Base-by-base conservation (phyloP, 1,140 invertebrate genomes). In the Heliothis virescens region DNA sequence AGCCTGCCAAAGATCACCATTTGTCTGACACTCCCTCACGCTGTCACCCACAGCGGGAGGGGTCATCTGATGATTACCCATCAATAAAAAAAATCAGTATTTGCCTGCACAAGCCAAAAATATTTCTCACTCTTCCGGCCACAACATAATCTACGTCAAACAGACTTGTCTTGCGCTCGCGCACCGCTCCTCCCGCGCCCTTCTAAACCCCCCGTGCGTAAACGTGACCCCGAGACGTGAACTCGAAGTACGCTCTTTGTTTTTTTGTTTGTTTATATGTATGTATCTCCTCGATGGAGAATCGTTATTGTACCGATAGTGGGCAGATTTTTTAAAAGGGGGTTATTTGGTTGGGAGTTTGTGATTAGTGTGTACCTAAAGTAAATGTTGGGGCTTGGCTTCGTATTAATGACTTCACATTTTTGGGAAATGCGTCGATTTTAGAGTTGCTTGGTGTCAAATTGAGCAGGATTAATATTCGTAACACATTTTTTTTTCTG, bases 201-300 rank as follows among this genome's bases (percentile, higher is more conserved):
- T 82, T 57, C 81, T 91, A 89, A 89, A 86, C 81, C 87, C 90
- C 91, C 89, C 86, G 92, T 92, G 92, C 92, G 92, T 94, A 94
- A 94, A 92, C 90, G 87, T 92, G 91, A 94, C 91, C 92, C 87
- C 90, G 82, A 10, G 67, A 74, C 77, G 87, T 94, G 91, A 92
- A 94, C 92, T 94, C 88, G 78, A 76, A 87, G 84, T 84, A 83
- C 86, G 79, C 76, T 81, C 76, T 82, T 78, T 80, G 79, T 80
- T 78, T 83, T 86, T 85, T 89, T 86, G 74, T 88, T 79, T 81
- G 79, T 81, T 79, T 83, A 86, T 85, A 87, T 86, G 72, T 88
- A 87, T 90, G 41, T 48, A 67, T 48, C 85, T 79, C 84, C 85
- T 85, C 83, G 84, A 82, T 85, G 85, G 62, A 80, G 83, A 52